phyloP scores from a whole-genome alignment of 2,113 vertebrate species.

The Lophura nycthemera region DNA sequence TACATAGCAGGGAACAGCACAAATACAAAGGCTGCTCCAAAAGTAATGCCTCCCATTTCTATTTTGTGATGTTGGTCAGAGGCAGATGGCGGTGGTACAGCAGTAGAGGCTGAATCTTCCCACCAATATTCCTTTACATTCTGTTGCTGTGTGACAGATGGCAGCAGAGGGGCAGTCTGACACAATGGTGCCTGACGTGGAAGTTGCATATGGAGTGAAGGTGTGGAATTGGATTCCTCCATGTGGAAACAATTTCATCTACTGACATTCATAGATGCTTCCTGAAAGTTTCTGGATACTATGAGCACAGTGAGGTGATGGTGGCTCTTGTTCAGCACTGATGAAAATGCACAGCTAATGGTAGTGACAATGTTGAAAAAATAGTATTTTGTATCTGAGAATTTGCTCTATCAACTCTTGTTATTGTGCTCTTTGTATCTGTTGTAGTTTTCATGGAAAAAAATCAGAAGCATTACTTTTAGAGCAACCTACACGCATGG shows the following conservation, averaged over 20 bases:
- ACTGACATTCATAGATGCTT: not conserved
- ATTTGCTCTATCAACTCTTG: too few species aligned
- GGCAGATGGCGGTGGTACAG: not conserved
- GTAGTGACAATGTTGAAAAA: not conserved
- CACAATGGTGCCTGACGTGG: not conserved
- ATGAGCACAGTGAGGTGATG: not conserved
- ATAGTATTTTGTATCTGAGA: not conserved
- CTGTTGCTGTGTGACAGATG: not conserved
- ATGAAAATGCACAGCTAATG: not conserved
- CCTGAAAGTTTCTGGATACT: not conserved
- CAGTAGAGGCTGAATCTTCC: not conserved
- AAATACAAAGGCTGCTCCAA: not conserved
- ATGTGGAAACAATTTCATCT: not conserved
- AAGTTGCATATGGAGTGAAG: not conserved
- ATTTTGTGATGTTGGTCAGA: too few species aligned
- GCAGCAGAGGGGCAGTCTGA: not conserved
- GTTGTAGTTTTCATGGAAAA: not conserved
- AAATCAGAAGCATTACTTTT: too few species aligned
- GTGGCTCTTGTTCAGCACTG: not conserved
- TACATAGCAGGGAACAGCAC: not conserved
- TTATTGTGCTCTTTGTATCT: not conserved
- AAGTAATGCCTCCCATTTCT: not conserved
- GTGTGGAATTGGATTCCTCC: not conserved
- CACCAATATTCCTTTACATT: not conserved
- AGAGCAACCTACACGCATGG: not conserved